Conservation (phyloP, 2,113 vertebrate species). For the Antidorcas marsupialis region DNA sequence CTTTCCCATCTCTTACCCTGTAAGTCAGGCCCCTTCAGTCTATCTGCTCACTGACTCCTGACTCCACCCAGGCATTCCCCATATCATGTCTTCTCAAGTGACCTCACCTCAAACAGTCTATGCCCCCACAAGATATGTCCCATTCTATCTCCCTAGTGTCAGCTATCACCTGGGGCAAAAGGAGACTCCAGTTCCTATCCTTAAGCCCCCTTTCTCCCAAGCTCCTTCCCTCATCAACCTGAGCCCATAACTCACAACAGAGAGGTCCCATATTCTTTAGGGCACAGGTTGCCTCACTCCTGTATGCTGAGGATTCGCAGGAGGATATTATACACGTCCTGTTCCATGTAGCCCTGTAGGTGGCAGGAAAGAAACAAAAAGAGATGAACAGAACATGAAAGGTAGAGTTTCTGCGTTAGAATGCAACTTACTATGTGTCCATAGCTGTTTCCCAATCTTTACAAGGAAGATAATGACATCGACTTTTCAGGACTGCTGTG, state of each 20-base stretch:
- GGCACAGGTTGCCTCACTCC: neutral
- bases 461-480: neutral
- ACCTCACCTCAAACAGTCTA: neutral
- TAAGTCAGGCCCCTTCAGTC: neutral
- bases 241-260: neutral
- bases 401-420: neutral
- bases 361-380: neutral
- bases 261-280: neutral
- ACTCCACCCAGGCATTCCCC: neutral
- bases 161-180: neutral
- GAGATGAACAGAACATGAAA: neutral
- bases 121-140: neutral
- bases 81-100: neutral
- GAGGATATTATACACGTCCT: conserved; percentile 71
- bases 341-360: conserved; percentile 77
- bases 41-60: neutral
- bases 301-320: conserved; percentile 73
- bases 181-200: neutral
- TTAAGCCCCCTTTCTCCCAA: neutral
- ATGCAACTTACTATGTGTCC: neutral
- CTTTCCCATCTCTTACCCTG: neutral
- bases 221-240: neutral
- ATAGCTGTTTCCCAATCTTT: neutral
- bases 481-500: neutral
- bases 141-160: neutral